Base-by-base conservation (phyloP, 37 sponge, comb jelly and placozoan genomes). In the Diacarnus erythraeanus region DNA sequence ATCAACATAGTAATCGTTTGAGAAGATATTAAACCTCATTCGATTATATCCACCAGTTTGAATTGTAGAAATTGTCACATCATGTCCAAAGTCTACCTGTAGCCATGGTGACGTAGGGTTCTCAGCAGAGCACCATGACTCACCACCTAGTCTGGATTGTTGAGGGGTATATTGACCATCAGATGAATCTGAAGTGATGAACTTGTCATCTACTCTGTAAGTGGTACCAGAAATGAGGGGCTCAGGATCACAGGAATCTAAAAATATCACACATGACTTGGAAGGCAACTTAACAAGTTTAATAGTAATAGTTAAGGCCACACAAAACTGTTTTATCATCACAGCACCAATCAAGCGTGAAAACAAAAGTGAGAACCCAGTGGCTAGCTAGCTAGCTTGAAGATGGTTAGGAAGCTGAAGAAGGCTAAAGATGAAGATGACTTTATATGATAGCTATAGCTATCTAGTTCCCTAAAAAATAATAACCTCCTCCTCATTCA, bases 51-150 rank as follows among this genome's bases (percentile, higher is more conserved):
- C 81, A 1, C 42, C 72, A 58, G 63, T 71, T 36, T 59, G 29
- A 22, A 83, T 26, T 4, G 29, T 5, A 20, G 22, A 44, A 22
- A 83, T 74, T 2, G 39, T 51, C 30, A 83, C 76, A 42, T 74
- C 69, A 39, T 27, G 23, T 25, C 68, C 66, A 74, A 83, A 83
- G 25, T 37, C 51, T n/a, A 83, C 57, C 59, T 83, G 75, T 29
- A 83, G 57, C 69, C 69, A 83, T 37, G 0, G 15, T 35, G 25
- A 8, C 8, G 23, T 29, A 15, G 42, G 54, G 34, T 23, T 17
- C 20, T 42, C n/a, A 35, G 44, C 38, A 36, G 83, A 41, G 64
- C 83, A 83, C 83, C 83, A 83, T 8, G 76, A 42, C 27, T 27
- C 37, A 5, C 80, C 71, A 31, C 2, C 21, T 23, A 69, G 71